Percentiles rank a stretch among this genome's conserved stretches.
phyloP scores from a whole-genome alignment of 2,113 vertebrate species.

The Cottus gobio region DNA sequence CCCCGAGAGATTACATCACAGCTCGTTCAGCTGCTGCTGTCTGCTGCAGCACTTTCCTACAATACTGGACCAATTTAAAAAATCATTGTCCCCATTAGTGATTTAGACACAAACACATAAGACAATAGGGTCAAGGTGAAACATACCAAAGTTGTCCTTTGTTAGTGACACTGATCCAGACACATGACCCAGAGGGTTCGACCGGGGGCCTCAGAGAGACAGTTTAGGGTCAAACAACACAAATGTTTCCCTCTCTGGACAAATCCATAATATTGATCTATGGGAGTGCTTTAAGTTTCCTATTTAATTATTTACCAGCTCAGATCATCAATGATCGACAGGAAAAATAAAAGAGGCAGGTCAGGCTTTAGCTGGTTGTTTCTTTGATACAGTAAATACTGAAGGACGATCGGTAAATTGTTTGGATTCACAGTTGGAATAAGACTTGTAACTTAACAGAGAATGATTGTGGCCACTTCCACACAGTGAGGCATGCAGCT shows the following conservation, averaged over 20 bases:
- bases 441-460: neutral
- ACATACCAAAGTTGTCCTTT: too few relatives aligned
- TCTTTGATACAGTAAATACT: neutral
- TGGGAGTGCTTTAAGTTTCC: constrained; percentile 15
- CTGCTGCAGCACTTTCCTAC: too few relatives aligned
- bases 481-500: neutral
- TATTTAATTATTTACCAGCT: constrained; percentile 53
- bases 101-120: too few relatives aligned
- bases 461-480: too few relatives aligned
- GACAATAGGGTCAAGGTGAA: too few relatives aligned
- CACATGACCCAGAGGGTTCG: too few relatives aligned
- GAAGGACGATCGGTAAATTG: neutral
- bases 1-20: too few relatives aligned
- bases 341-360: neutral
- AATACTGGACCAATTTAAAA: too few relatives aligned
- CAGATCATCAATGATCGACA: constrained; percentile 32
- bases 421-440: neutral
- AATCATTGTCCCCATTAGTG: too few relatives aligned
- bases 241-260: neutral
- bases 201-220: neutral
- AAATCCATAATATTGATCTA: constrained; percentile 23
- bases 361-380: neutral
- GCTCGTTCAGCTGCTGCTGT: too few relatives aligned
- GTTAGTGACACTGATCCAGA: too few relatives aligned
- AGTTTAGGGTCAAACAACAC: neutral